Evolutionary conservation across 1,140 invertebrate genomes (phyloP), one percentile per base, ranked within the genome.

Genomic region (Aleiodes sp.): DNA sequence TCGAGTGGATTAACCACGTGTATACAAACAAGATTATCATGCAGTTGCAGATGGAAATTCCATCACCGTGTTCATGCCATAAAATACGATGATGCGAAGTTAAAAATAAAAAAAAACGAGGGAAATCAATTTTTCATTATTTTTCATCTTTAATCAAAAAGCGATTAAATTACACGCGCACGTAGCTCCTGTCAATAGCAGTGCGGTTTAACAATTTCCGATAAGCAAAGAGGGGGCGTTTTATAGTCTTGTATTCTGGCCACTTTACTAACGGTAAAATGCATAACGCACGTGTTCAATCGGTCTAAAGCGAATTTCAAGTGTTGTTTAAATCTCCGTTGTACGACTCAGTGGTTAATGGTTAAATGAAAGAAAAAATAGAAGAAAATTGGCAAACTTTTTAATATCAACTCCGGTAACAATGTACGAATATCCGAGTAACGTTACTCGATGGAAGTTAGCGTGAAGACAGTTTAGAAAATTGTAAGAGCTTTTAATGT

Each of bases 391-490:
- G 7, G 26, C 46, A 24, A 35, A 35, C 31, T 19, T 52, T n/a
- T 16, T 12, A 19, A 19, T 24, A 52, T 24, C 4, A 52, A 52
- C n/a, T n/a, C n/a, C n/a, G n/a, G n/a, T n/a, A 52, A 43, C 39
- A 52, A 9, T 52, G 46, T 52, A 52, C 21, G 46, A 35, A 35
- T 52, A 21, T 24, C 46, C 19, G 39, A 21, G 2, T n/a, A n/a
- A n/a, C n/a, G n/a, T n/a, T n/a, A n/a, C n/a, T n/a, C n/a, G n/a
- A n/a, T n/a, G 21, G 56, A 67, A 69, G 56, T 60, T 33, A 62
- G 43, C 14, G n/a, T 29, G 64, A 41, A 46, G 33, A 60, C 61
- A 67, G 64, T 70, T 70, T 72, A 71, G 65, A 69, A 73, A 73
- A 70, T 66, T 65, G 69, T 73, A 41, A 68, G 63, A 52, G 64